These are phyloP conservation scores for Pholis gunnellus DNA, from an alignment of 2,113 vertebrate species.

Conservation along the genomic window DNA sequence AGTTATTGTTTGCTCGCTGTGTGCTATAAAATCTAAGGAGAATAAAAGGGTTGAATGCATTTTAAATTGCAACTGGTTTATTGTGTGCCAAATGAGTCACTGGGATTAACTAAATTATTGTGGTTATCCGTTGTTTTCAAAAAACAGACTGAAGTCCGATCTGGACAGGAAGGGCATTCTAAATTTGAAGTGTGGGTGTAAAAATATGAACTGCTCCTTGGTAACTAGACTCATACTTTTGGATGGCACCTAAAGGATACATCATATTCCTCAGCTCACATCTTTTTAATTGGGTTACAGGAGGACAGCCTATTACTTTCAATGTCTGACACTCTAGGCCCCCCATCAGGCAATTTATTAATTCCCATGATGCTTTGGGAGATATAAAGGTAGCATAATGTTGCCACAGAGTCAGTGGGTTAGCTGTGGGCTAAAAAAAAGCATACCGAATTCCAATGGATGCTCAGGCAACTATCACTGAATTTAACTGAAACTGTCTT, in stretches of 20 bases:
- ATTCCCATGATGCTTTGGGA: not conserved
- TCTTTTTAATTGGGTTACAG: not conserved
- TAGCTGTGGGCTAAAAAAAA: not conserved
- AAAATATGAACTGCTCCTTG: too few relatives aligned
- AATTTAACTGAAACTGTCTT: too few relatives aligned
- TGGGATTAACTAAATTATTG: not conserved
- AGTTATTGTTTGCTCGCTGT: not conserved
- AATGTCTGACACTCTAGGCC: not conserved
- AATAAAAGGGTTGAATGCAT: not conserved
- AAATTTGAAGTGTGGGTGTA: too few relatives aligned
- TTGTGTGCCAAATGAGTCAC: not conserved
- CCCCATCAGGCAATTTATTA: not conserved
- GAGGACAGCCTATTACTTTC: too few relatives aligned
- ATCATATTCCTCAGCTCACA: too few relatives aligned
- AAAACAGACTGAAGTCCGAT: not conserved
- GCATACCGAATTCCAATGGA: not conserved
- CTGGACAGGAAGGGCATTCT: too few relatives aligned
- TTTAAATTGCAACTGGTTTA: not conserved
- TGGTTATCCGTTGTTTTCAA: not conserved
- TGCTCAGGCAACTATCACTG: too few relatives aligned
- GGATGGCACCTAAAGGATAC: not conserved
- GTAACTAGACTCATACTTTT: conserved; percentile 1
- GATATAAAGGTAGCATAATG: too few relatives aligned
- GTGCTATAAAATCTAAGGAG: not conserved
- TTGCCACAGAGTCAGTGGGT: not conserved